Percentiles rank a stretch among this genome's conserved stretches.
These are phyloP conservation scores for Casuarius casuarius DNA, from an alignment of 2,113 vertebrate genomes.

Conservation along the genomic window DNA sequence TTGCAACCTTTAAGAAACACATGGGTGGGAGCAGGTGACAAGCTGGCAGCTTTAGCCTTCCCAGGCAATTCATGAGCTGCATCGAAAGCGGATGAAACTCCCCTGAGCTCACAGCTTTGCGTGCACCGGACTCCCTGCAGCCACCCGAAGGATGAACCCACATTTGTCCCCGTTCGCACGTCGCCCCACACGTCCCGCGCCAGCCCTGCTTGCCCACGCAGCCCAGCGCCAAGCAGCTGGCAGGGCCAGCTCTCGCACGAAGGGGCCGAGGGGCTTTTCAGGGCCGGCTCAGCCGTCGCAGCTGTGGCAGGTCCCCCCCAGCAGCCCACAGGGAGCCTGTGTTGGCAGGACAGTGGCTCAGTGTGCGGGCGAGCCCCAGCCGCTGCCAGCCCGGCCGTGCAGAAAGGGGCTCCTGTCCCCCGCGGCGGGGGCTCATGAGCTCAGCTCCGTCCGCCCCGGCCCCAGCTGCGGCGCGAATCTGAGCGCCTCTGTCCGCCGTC, in stretches of 20 bases:
- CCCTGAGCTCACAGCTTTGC: rapidly evolving
- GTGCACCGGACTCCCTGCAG: neutral
- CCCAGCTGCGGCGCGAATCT: conserved; percentile 50
- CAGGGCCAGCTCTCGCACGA: neutral
- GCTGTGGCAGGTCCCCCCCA: neutral
- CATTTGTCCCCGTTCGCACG: rapidly evolving
- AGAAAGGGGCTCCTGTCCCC: conserved; percentile 14
- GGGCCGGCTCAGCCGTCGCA: neutral
- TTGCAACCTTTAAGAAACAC: neutral
- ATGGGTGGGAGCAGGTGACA: neutral
- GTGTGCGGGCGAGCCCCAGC: neutral
- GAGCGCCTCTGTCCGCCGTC: conserved; percentile 38
- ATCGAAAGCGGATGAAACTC: neutral
- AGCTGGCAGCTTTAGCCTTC: neutral
- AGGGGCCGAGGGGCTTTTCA: neutral
- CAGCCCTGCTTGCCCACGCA: neutral
- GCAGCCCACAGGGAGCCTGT: neutral
- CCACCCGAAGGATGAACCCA: neutral
- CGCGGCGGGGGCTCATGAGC: rapidly evolving
- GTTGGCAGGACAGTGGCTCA: neutral
- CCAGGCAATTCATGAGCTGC: neutral
- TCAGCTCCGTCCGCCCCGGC: neutral
- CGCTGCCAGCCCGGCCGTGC: neutral
- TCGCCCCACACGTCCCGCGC: rapidly evolving
- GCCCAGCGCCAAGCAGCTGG: neutral